Conservation (phyloP, 1,140 invertebrate species). For the Andricus grossulariae region DNA sequence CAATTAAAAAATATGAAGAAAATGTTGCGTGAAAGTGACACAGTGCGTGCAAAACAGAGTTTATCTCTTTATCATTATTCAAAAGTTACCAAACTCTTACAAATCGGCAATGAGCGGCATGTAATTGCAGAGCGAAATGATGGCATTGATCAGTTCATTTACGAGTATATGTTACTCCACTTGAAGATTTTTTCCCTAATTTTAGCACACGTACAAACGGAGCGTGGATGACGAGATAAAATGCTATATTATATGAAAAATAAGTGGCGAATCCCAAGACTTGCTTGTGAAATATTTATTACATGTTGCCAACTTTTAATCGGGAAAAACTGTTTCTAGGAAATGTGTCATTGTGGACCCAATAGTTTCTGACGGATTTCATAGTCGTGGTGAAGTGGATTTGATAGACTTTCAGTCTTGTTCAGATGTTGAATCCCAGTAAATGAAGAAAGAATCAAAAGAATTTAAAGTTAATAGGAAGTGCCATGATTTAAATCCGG, state of each 20-base stretch:
- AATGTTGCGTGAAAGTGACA: neutral
- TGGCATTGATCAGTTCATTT: neutral
- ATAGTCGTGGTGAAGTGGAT: constrained; percentile 53
- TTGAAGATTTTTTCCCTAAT: neutral
- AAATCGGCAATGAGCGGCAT: neutral
- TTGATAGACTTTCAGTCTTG: too few species aligned
- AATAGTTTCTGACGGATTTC: constrained; percentile 44
- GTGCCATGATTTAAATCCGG: constrained; percentile 60
- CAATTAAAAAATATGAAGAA: neutral
- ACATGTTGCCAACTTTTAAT: neutral
- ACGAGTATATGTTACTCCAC: neutral
- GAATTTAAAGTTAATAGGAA: too few species aligned
- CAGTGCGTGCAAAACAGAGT: neutral
- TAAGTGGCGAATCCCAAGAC: too few species aligned
- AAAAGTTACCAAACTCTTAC: neutral
- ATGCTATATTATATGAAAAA: too few species aligned
- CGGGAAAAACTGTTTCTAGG: neutral
- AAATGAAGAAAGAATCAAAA: too few species aligned
- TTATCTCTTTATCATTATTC: neutral
- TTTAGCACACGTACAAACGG: neutral
- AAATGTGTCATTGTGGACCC: constrained; percentile 47
- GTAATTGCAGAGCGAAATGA: neutral
- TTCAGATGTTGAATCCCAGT: too few species aligned
- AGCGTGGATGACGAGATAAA: neutral
- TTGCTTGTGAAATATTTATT: neutral